phyloP scores from a whole-genome alignment of 2,888 invertebrate genomes.

The Glaucopsyche alexis region DNA sequence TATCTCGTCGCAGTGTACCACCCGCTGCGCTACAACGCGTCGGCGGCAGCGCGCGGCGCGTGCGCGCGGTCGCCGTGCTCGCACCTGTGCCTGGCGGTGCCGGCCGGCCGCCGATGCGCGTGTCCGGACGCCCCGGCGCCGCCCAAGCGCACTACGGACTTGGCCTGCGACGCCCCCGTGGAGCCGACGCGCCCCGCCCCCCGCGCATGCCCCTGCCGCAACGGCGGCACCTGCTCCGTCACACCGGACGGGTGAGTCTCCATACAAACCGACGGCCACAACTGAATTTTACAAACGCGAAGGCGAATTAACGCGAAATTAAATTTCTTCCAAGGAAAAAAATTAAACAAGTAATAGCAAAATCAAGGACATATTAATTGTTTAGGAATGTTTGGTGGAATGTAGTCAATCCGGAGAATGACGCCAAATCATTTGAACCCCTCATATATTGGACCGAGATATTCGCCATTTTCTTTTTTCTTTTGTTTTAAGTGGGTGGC shows the following conservation, averaged over 20 bases:
- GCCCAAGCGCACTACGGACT: slow-evolving; percentile 82
- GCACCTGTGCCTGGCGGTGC: slow-evolving; percentile 95
- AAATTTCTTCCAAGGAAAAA: no score
- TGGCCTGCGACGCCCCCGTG: slow-evolving; percentile 85
- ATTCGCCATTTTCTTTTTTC: no score
- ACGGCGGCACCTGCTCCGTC: slow-evolving; percentile 88
- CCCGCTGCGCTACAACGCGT: slow-evolving; percentile 89
- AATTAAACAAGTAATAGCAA: no score
- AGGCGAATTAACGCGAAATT: no score
- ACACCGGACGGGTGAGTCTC: slow-evolving; percentile 62
- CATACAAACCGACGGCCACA: not conserved
- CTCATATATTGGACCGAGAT: no score
- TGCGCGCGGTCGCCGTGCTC: slow-evolving; percentile 89
- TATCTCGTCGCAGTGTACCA: slow-evolving; percentile 83
- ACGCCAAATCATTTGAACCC: no score
- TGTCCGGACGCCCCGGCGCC: slow-evolving; percentile 88
- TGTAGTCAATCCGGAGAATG: no score
- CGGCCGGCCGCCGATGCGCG: slow-evolving; percentile 92
- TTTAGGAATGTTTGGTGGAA: no score
- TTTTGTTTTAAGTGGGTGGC: no score
- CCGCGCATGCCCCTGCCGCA: slow-evolving; percentile 60
- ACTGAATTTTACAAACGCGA: no score
- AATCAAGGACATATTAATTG: no score
- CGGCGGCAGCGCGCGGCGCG: slow-evolving; percentile 78
- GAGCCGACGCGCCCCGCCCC: slow-evolving; percentile 19